Base-by-base conservation (phyloP, 2,797 vertebrate genomes). In the Melanotaenia nigrans region DNA sequence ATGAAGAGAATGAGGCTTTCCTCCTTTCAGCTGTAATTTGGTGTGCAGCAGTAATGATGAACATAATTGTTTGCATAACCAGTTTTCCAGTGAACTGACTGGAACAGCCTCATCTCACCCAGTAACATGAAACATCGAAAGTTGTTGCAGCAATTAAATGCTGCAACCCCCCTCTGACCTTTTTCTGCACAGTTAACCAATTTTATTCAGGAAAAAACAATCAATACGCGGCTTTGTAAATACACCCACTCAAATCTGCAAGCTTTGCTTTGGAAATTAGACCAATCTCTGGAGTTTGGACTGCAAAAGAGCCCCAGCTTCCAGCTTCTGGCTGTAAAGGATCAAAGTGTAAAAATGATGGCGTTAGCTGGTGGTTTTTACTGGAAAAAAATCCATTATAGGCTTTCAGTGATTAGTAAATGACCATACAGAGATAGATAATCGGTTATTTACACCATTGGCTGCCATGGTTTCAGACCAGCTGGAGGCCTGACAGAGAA, bases 51-150 rank as follows among this genome's bases (percentile, higher is more conserved):
- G 71, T 73, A 64, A 83, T 82, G 45, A 79, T 81, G 66, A 71
- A 65, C 71, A 49, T 86, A 87, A 89, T 89, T 75, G 84, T 75
- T 79, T 62, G 63, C 47, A 66, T 73, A 82, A 79, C 53, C 28
- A 45, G 62, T 78, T 86, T 81, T 80, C 63, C 76, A 68, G 71
- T 79, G 59, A 79, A 70, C 69, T 75, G 57, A 60, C 61, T 68
- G 57, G 61, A 45, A 6, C 67, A 68, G 55, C 28, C 51, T 36
- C 56, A 0, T 57, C 53, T 75, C 57, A 28, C 25, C 25, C 25
- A 28, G 25, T 28, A 28, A 28, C 25, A 28, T 59, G 22, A 69
- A 51, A 80, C 65, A 53, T 83, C 75, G 36, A 79, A 79, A 78
- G 68, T 63, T 76, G 77, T 78, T 69, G 60, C 33, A 38, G 71